Evolutionary conservation across 2,888 invertebrate genomes (phyloP), one percentile per base, ranked within the genome.

Genomic region (Eristalis pertinax): DNA sequence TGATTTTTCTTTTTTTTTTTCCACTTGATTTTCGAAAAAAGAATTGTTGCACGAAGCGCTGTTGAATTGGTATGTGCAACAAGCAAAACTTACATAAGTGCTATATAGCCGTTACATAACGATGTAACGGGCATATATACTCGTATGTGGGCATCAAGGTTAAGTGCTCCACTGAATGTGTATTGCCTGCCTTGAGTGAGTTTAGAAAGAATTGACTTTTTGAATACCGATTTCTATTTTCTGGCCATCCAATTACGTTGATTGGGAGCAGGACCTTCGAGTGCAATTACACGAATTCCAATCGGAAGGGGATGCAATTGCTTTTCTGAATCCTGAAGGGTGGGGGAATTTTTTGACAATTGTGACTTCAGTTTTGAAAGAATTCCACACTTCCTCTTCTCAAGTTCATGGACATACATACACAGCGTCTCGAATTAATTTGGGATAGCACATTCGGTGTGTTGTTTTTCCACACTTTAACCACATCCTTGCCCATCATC

Each of bases 31-130:
- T 35, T 13, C 10, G 4, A 77, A 29, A 32, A 15, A 15, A 26
- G 24, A 56, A 68, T 50, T 64, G 0, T 22, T 67, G 24, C 15
- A 22, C n/a, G 24, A 24, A 60, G 26, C 60, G 3, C 24, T 60
- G 60, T 60, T 29, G 26, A 64, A 41, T 65, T 35, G 13, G 19
- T 41, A 32, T 41, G 19, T 60, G 62, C 63, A 38, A 38, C 26
- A n/a, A 82, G 58, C 19, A 24, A n/a, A n/a, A 15, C n/a, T 76
- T 72, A 72, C 68, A 72, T 76, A 72, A 64, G 67, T 79, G 73
- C 79, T 75, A 67, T 67, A 72, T 83, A 35, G 35, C 19, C 79
- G 78, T 87, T 87, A 87, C 84, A 87, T 87, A 84, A 87, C 78
- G 41, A 62, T 43, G 62, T 63, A 67, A 78, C 70, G 72, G 65